These are phyloP conservation scores for Ammospiza caudacuta DNA, from an alignment of 2,113 vertebrate genomes.

Conservation along the genomic window DNA sequence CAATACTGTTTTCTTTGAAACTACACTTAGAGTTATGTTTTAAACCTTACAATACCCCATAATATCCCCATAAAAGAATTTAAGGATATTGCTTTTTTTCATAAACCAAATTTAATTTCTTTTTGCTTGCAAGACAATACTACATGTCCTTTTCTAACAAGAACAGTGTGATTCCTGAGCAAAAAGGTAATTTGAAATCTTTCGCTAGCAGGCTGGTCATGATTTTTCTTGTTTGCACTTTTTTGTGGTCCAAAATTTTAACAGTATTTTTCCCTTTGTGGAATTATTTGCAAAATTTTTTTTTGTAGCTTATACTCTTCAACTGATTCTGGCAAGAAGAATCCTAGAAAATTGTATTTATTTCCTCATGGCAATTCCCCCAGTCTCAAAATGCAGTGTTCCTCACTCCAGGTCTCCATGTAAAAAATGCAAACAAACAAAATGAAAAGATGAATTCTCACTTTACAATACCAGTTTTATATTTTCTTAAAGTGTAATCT, in stretches of 20 bases:
- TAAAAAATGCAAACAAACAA: neutral
- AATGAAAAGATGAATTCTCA: neutral
- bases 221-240: neutral
- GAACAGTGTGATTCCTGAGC: neutral
- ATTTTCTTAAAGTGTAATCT: neutral
- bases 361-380: neutral
- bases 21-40: neutral
- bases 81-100: neutral
- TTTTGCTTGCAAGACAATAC: neutral
- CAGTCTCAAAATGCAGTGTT: accelerated
- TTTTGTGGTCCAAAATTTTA: neutral
- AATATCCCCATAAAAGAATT: neutral
- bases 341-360: neutral
- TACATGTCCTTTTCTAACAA: neutral
- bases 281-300: neutral
- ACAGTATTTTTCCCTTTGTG: neutral
- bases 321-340: neutral
- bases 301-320: neutral
- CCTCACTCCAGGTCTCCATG: accelerated
- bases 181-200: neutral
- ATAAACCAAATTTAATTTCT: neutral
- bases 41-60: neutral
- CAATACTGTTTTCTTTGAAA: neutral
- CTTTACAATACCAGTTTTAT: neutral
- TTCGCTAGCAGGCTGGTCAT: neutral